Evolutionary conservation across 2,797 vertebrate species (phyloP).

Genomic region (Mastacembelus armatus): DNA sequence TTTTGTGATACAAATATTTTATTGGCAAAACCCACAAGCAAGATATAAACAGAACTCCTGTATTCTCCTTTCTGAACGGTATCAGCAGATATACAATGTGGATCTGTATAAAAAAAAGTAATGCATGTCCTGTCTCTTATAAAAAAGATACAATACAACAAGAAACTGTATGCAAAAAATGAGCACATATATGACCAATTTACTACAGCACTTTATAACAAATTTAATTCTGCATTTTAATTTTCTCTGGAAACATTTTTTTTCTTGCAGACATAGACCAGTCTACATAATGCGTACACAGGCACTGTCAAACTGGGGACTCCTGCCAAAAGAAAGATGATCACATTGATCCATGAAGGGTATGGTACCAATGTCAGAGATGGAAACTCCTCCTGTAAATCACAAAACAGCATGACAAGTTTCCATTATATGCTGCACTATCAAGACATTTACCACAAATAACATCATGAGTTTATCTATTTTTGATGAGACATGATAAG

Average conservation of each 20-base stretch:
- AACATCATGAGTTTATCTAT: background rate
- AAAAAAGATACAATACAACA: too few species aligned
- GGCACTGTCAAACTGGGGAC: conserved; percentile 87
- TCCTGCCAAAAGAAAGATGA: conserved; percentile 88
- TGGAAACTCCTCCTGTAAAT: conserved; percentile 71
- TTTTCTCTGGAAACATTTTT: background rate
- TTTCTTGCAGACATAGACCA: conserved; percentile 74
- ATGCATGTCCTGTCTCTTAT: too few species aligned
- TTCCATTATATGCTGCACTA: background rate
- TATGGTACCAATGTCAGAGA: conserved; percentile 72
- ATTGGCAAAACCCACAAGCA: too few species aligned
- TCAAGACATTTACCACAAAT: background rate
- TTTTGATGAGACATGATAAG: background rate
- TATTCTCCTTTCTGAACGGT: too few species aligned
- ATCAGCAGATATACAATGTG: too few species aligned
- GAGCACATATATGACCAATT: too few species aligned
- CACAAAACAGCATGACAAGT: conserved; percentile 79
- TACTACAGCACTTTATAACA: too few species aligned
- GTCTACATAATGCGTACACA: conserved; percentile 80
- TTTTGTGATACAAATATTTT: too few species aligned
- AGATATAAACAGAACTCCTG: too few species aligned
- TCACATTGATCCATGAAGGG: conserved; percentile 84
- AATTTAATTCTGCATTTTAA: background rate
- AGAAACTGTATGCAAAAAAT: too few species aligned
- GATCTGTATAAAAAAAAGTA: too few species aligned